These are phyloP conservation scores for Chauna torquata DNA, from an alignment of 2,113 vertebrate genomes.

Conservation along the genomic window DNA sequence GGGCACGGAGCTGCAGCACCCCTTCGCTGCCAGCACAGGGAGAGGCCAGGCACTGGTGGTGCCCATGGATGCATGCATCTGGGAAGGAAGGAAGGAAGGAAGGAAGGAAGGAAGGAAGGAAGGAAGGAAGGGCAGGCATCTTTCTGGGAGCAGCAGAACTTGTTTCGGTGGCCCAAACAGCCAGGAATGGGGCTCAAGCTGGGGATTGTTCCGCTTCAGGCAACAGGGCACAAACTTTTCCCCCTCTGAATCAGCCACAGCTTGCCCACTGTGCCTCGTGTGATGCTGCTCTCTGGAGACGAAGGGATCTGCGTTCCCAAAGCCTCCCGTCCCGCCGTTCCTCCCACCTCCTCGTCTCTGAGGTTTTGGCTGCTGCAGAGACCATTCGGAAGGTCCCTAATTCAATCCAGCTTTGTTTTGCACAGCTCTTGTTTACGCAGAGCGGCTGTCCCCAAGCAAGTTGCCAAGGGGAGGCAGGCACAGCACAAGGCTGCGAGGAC, in stretches of 20 bases:
- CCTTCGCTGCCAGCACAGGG: rapidly evolving
- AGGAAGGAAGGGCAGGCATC: neutral
- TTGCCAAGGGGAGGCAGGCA: neutral
- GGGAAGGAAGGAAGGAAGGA: neutral
- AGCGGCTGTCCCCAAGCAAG: neutral
- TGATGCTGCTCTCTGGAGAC: neutral
- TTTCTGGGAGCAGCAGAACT: neutral
- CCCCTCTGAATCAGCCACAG: neutral
- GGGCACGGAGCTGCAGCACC: neutral
- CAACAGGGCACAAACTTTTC: neutral
- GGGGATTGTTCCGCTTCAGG: neutral
- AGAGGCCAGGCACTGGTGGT: rapidly evolving
- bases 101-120: no score
- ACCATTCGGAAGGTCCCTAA: neutral
- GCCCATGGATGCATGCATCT: rapidly evolving
- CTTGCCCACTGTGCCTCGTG: rapidly evolving
- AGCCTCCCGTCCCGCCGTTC: neutral
- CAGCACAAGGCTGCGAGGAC: neutral
- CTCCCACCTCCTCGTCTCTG: neutral
- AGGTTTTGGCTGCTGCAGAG: neutral
- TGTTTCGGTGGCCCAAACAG: neutral
- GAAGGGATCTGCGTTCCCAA: neutral
- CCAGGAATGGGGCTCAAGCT: neutral
- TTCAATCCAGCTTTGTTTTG: neutral
- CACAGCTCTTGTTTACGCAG: neutral